Evolutionary conservation across 2,888 invertebrate species (phyloP).

Genomic region (Poecilus cupreus): DNA sequence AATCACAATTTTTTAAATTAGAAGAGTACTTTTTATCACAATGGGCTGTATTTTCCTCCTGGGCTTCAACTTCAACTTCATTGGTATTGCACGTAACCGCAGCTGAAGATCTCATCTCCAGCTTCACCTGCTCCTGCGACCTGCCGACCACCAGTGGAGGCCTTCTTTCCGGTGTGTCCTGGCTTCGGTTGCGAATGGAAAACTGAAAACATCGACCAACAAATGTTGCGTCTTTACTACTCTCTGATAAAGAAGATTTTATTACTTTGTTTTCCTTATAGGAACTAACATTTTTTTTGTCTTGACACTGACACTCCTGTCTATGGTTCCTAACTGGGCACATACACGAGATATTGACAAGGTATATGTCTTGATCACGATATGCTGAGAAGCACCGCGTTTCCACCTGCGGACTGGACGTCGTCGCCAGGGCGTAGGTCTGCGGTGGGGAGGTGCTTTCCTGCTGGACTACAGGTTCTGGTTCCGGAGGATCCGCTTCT

Average conservation of each 20-base stretch:
- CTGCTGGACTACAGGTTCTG: conserved; percentile 3
- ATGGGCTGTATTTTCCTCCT: not conserved
- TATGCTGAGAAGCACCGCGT: not conserved
- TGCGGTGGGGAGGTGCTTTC: not conserved
- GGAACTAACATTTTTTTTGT: conserved; percentile 2
- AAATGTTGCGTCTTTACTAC: conserved; percentile 4
- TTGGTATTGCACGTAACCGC: conserved; percentile 24
- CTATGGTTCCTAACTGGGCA: not conserved
- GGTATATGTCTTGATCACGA: conserved; percentile 4
- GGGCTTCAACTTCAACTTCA: not conserved
- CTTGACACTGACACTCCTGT: not conserved
- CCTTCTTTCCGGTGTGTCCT: not conserved
- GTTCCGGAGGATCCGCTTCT: not conserved
- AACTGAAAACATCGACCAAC: conserved; percentile 34
- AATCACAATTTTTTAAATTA: conserved; percentile 26
- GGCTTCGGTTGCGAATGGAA: not conserved
- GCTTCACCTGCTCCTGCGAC: conserved; percentile 7
- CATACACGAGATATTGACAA: conserved; percentile 14
- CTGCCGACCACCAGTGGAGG: not conserved
- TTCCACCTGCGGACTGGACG: not conserved
- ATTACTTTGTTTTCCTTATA: not conserved
- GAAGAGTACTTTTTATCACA: conserved; percentile 13
- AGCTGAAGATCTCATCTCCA: not conserved
- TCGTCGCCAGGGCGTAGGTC: not conserved
- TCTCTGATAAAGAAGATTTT: not conserved